These are phyloP conservation scores for Pollenia labialis DNA, from an alignment of 2,888 invertebrate genomes.

Conservation along the genomic window DNA sequence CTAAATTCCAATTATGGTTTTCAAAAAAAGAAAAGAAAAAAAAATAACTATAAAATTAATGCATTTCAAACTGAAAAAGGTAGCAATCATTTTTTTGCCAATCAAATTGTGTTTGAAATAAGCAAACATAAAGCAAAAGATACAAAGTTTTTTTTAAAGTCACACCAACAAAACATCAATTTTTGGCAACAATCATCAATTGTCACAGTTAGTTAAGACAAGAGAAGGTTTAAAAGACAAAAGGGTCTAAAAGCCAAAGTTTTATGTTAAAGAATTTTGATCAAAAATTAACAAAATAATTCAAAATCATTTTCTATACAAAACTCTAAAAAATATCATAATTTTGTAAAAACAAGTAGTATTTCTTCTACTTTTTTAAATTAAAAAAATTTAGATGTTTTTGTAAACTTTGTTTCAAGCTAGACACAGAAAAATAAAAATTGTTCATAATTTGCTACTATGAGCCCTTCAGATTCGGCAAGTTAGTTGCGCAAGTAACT, in stretches of 20 bases:
- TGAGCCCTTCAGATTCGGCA: too few species aligned
- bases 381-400: too few species aligned
- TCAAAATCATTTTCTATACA: not conserved
- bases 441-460: too few species aligned
- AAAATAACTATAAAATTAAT: not conserved
- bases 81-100: slow-evolving; percentile 57
- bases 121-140: not conserved
- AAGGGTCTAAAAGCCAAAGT: slow-evolving; percentile 2
- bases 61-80: not conserved
- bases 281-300: too few species aligned
- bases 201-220: slow-evolving; percentile 41
- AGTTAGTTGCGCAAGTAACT: too few species aligned
- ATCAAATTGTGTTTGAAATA: slow-evolving; percentile 31
- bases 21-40: not conserved
- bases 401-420: too few species aligned
- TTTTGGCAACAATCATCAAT: slow-evolving; percentile 64
- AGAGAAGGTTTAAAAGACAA: not conserved
- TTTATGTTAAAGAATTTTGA: not conserved
- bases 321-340: not conserved
- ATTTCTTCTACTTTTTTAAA: too few species aligned
- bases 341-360: too few species aligned
- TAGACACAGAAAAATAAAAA: too few species aligned
- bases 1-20: not conserved
- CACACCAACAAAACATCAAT: slow-evolving; percentile 56
- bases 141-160: not conserved